These are phyloP conservation scores for Ricordea florida DNA, from an alignment of 92 coral and sea anemone species.

Conservation along the genomic window DNA sequence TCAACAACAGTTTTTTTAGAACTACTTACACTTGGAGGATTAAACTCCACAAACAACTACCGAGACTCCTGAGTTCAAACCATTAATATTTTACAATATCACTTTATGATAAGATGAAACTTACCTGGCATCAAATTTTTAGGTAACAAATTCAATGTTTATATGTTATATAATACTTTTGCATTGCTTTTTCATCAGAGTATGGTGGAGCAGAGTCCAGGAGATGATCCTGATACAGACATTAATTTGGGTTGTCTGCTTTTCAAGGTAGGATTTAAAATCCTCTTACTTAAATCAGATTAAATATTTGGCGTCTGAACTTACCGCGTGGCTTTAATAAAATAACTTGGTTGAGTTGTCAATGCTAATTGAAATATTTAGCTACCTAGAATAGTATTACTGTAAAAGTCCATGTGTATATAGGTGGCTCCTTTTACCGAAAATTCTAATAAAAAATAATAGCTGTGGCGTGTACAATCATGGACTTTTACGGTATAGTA, in stretches of 20 bases:
- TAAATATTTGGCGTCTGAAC: not conserved
- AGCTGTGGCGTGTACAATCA: not conserved
- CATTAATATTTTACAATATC: no score
- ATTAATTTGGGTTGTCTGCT: conserved; percentile 94
- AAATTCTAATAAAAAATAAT: not conserved
- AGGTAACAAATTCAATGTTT: not conserved
- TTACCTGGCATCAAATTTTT: not conserved
- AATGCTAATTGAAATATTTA: no score
- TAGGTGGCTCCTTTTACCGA: no score
- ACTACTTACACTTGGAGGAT: no score
- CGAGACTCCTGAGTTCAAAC: no score
- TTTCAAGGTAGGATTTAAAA: conserved; percentile 68
- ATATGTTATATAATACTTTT: not conserved
- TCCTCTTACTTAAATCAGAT: not conserved
- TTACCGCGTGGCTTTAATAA: not conserved
- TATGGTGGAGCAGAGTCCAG: conserved; percentile 95
- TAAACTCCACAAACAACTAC: no score
- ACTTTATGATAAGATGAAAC: not conserved
- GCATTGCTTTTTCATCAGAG: conserved; percentile 57
- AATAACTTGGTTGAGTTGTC: no score
- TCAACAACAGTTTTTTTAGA: no score
- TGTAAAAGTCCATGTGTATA: no score
- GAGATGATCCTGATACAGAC: conserved; percentile 96
- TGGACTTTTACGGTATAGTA: not conserved
- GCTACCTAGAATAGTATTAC: no score